A percentile compares a stretch with the other conserved stretches of the same genome.
These are phyloP conservation scores for Trichomalopsis sarcophagae DNA, from an alignment of 1,140 invertebrate species.

Conservation along the genomic window DNA sequence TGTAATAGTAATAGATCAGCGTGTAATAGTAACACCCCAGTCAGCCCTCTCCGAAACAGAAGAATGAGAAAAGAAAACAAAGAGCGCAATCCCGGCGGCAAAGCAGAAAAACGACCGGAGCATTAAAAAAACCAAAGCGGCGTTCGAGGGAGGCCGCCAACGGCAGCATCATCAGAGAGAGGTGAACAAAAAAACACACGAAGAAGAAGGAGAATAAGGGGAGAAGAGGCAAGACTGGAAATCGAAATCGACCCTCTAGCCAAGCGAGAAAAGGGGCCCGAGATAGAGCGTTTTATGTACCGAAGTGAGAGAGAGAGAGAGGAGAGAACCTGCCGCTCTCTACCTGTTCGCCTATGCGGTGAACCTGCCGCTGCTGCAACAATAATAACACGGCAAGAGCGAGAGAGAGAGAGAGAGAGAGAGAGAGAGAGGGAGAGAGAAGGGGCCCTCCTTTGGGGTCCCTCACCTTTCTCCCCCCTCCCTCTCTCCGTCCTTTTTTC, in stretches of 20 bases:
- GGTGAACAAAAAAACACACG: slow-evolving; percentile 14
- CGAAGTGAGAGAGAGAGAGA: neutral
- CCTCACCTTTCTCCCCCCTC: slow-evolving; percentile 22
- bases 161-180: slow-evolving; percentile 1
- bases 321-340: slow-evolving; percentile 24
- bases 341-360: slow-evolving; percentile 42
- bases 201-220: slow-evolving; percentile 17
- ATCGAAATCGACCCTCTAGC: slow-evolving; percentile 45
- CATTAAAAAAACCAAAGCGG: neutral
- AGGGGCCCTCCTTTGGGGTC: slow-evolving; percentile 34
- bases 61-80: slow-evolving; percentile 30
- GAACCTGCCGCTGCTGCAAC: slow-evolving; percentile 34
- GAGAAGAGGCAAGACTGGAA: slow-evolving; percentile 36
- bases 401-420: neutral
- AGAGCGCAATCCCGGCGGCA: neutral
- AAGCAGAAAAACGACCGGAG: slow-evolving; percentile 6
- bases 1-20: too few species aligned
- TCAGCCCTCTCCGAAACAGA: neutral
- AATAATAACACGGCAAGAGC: slow-evolving; percentile 26
- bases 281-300: neutral
- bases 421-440: neutral
- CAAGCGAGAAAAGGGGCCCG: slow-evolving; percentile 15
- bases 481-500: slow-evolving; percentile 21
- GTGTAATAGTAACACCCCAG: neutral
- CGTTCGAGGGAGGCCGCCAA: slow-evolving; percentile 17